These are phyloP conservation scores for Zaprionus camerounensis DNA, from an alignment of 1,140 invertebrate genomes.

Conservation along the genomic window DNA sequence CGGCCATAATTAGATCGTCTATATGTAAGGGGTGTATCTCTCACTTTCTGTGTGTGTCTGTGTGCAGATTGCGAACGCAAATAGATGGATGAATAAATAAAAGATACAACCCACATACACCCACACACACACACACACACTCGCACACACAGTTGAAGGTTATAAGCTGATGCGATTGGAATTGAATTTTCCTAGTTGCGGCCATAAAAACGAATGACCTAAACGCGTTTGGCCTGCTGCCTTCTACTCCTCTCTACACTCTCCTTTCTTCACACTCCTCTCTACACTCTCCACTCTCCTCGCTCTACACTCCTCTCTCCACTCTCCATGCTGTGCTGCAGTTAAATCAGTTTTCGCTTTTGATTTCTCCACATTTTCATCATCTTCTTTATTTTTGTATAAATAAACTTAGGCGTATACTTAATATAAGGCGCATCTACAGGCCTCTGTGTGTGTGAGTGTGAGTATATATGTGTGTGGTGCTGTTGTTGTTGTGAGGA, in stretches of 20 bases:
- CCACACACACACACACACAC: conserved; percentile 51
- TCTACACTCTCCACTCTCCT: not conserved
- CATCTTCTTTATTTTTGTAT: conserved; percentile 73
- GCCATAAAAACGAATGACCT: conserved; percentile 21
- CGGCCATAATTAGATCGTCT: conserved; percentile 44
- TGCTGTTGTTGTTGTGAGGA: conserved; percentile 57
- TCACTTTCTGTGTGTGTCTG: not conserved
- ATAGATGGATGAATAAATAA: conserved; percentile 64
- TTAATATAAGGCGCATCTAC: conserved; percentile 68
- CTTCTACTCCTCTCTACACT: not conserved
- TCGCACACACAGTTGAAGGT: conserved; percentile 71
- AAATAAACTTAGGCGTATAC: conserved; percentile 79
- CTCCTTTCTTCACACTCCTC: not conserved
- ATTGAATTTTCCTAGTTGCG: conserved; percentile 29
- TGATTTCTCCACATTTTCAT: conserved; percentile 48
- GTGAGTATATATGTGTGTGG: conserved; percentile 40
- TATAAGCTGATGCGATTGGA: conserved; percentile 47
- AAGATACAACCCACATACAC: conserved; percentile 43
- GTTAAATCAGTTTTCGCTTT: conserved; percentile 29
- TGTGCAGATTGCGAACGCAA: conserved; percentile 18
- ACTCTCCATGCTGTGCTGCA: not conserved
- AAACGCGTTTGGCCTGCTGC: conserved; percentile 23
- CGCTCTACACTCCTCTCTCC: not conserved
- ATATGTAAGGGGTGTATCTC: conserved; percentile 10
- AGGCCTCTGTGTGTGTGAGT: conserved; percentile 62